A percentile compares a stretch with the other conserved stretches of the same genome.
These are phyloP conservation scores for Grapholita molesta DNA, from an alignment of 1,140 invertebrate species.

Conservation along the genomic window DNA sequence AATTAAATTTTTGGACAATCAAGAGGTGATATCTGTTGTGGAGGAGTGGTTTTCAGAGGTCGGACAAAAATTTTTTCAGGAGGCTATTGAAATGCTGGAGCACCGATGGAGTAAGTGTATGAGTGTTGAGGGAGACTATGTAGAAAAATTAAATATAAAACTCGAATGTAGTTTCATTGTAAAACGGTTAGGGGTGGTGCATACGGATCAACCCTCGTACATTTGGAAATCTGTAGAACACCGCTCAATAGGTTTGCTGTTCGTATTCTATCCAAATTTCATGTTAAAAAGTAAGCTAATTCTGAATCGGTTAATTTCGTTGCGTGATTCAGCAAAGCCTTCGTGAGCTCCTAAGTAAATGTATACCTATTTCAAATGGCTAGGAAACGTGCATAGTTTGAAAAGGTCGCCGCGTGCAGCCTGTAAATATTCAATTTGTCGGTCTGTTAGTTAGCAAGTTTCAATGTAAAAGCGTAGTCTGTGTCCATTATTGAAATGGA, in stretches of 20 bases:
- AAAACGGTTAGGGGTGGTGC: too few relatives aligned
- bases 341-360: slow-evolving; percentile 38
- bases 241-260: neutral
- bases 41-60: too few relatives aligned
- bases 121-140: too few relatives aligned
- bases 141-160: too few relatives aligned
- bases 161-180: too few relatives aligned
- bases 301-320: slow-evolving; percentile 56
- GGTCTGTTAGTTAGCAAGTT: slow-evolving; percentile 41
- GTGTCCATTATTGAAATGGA: slow-evolving; percentile 68
- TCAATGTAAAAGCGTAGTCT: slow-evolving; percentile 44
- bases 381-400: slow-evolving; percentile 44
- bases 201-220: neutral
- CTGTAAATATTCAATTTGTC: slow-evolving; percentile 38
- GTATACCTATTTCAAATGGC: slow-evolving; percentile 35
- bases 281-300: slow-evolving; percentile 47
- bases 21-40: too few relatives aligned
- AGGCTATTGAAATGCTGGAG: too few relatives aligned
- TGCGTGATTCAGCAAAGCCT: slow-evolving; percentile 55
- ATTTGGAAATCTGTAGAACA: neutral
- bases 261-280: neutral
- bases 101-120: too few relatives aligned
- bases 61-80: too few relatives aligned
- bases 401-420: slow-evolving; percentile 30
- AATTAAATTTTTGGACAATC: too few relatives aligned